A percentile compares a stretch with the other conserved stretches of the same genome.
phyloP scores from a whole-genome alignment of 2,113 vertebrate genomes.

The Deroptyus accipitrinus region DNA sequence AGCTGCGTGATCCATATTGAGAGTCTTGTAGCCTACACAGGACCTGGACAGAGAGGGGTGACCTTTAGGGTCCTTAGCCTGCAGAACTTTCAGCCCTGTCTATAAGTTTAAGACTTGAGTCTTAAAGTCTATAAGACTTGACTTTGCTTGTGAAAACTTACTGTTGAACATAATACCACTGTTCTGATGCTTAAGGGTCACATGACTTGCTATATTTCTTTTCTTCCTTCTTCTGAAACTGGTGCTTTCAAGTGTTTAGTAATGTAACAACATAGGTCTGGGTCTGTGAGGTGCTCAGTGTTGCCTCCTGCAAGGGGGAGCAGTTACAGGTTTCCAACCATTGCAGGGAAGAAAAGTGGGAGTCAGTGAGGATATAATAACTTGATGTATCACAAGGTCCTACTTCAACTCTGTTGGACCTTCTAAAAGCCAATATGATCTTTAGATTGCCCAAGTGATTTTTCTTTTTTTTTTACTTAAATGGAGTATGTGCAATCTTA shows the following conservation, averaged over 20 bases:
- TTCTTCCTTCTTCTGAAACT: not conserved
- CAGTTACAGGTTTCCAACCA: not conserved
- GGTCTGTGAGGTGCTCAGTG: not conserved
- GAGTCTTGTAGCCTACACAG: not conserved
- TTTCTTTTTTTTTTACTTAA: not conserved
- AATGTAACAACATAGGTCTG: rapidly evolving
- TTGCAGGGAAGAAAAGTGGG: not conserved
- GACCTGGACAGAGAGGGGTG: not conserved
- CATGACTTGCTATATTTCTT: not conserved
- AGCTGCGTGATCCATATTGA: not conserved
- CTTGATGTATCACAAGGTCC: not conserved
- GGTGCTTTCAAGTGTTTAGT: not conserved
- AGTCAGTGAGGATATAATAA: not conserved
- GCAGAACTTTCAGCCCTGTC: not conserved
- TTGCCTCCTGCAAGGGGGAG: not conserved
- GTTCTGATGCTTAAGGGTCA: not conserved
- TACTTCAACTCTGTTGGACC: not conserved
- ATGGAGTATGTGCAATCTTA: not conserved
- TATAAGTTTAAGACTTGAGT: not conserved
- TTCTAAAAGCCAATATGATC: not conserved
- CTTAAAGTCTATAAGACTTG: not conserved
- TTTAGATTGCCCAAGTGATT: not conserved
- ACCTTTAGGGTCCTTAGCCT: not conserved
- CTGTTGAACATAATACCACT: not conserved
- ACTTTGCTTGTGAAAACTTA: not conserved